Evolutionary conservation across 2,888 invertebrate species (phyloP), one percentile per base, ranked within the genome.

Genomic region (Andrena chrysosceles): DNA sequence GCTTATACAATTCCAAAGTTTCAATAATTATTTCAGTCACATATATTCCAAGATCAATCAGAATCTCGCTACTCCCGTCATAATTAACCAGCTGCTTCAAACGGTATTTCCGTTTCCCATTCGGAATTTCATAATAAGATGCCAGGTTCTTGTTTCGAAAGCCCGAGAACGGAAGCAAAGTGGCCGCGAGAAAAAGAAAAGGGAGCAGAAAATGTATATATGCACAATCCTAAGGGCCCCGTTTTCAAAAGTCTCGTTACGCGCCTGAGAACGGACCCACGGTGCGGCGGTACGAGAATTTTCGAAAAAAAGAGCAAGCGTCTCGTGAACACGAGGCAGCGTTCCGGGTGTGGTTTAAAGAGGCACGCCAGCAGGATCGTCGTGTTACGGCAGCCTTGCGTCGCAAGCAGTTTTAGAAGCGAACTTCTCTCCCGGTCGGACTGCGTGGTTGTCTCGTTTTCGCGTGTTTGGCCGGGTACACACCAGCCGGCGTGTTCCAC

Each of bases 321-420:
- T 86, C 85, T 81, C 70, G 71, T 8, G 81, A 77, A 72, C 77
- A 83, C 78, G 78, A 84, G 82, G 69, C 84, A 63, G 68, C 88
- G 79, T 87, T 88, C 86, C 86, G 84, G 84, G 82, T 85, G 84
- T 83, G 84, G 86, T 86, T 88, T 88, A 86, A 87, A 86, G 84
- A 87, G 84, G 81, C 85, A 85, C 56, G 72, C 54, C 66, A 23
- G 71, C 70, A 79, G 79, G 70, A 84, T 77, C 70, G 84, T 71
- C 73, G 80, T 68, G 80, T 84, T 77, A 84, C 80, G 62, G 73
- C 84, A 80, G 80, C 71, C 80, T 80, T 75, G 80, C 76, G 76
- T 77, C 73, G 70, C 76, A 80, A 84, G 77, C 84, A 74, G 81
- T 84, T 84, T 84, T 84, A 79, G 75, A 74, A 68, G 66, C 83